These are phyloP conservation scores for Drosophila acutilabella DNA, from an alignment of 2,888 invertebrate genomes.

Conservation along the genomic window DNA sequence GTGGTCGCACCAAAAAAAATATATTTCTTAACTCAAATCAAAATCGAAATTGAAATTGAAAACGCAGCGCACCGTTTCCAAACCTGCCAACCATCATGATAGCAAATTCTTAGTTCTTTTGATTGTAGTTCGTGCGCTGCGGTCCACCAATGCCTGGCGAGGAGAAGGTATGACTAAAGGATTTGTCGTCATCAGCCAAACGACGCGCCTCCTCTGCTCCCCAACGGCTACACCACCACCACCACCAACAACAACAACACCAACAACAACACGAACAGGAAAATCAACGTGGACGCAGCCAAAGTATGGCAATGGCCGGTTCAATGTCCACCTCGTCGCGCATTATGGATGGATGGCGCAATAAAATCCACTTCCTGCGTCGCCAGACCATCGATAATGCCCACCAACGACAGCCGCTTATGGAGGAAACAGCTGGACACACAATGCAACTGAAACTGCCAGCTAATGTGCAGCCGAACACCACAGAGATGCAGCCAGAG, in stretches of 20 bases:
- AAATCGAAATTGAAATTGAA: slow-evolving; percentile 11
- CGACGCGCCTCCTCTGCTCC: slow-evolving; percentile 82
- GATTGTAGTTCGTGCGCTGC: slow-evolving; percentile 92
- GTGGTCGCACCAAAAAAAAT: slow-evolving; percentile 12
- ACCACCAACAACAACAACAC: slow-evolving; percentile 42
- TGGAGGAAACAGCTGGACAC: slow-evolving; percentile 74
- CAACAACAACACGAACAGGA: slow-evolving; percentile 30
- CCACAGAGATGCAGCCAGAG: not conserved
- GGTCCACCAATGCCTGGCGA: slow-evolving; percentile 89
- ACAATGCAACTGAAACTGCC: slow-evolving; percentile 44
- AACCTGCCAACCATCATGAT: slow-evolving; percentile 79
- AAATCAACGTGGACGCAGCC: slow-evolving; percentile 54
- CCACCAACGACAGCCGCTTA: slow-evolving; percentile 82
- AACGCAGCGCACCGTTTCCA: slow-evolving; percentile 71
- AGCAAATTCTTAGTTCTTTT: slow-evolving; percentile 84
- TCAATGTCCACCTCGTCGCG: slow-evolving; percentile 33
- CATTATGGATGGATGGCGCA: slow-evolving; percentile 72
- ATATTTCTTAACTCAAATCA: slow-evolving; percentile 6
- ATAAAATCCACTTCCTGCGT: slow-evolving; percentile 79
- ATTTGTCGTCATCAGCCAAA: slow-evolving; percentile 82
- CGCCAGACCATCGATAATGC: slow-evolving; percentile 81
- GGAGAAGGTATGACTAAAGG: slow-evolving; percentile 93
- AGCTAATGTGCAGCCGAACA: slow-evolving; percentile 27
- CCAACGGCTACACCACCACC: slow-evolving; percentile 49
- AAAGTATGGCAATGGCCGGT: slow-evolving; percentile 48